Conservation (phyloP, 2,113 vertebrate species). For the Dasyurus viverrinus region DNA sequence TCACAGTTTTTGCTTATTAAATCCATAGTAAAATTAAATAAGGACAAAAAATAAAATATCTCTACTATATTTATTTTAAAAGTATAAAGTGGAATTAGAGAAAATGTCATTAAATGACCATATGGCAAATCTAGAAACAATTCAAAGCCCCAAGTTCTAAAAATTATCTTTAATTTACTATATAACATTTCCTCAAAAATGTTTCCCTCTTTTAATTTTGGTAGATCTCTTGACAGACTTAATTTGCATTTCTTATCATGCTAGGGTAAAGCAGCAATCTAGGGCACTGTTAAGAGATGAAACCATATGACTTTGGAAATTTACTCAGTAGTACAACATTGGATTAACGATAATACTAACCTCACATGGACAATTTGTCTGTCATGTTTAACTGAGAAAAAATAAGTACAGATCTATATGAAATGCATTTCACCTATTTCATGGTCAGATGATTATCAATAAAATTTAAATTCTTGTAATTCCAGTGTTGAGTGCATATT, state of each 20-base stretch:
- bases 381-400: constrained; percentile 1
- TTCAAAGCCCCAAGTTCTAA: constrained; percentile 12
- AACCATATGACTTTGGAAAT: not conserved
- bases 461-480: not conserved
- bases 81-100: constrained; percentile 1
- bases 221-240: not conserved
- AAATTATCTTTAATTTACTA: constrained; percentile 6
- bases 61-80: not conserved
- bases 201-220: constrained; percentile 6
- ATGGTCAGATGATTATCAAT: not conserved
- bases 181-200: not conserved
- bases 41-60: not conserved
- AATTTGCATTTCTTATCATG: constrained; percentile 19
- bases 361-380: not conserved
- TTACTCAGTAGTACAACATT: not conserved
- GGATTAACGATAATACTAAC: not conserved
- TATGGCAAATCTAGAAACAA: not conserved
- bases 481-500: not conserved
- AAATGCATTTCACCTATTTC: not conserved
- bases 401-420: not conserved
- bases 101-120: not conserved
- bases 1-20: not conserved
- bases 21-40: constrained; percentile 20
- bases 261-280: constrained; percentile 6
- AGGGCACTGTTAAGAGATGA: not conserved